Evolutionary conservation across 2,113 vertebrate species (phyloP), one percentile per base, ranked within the genome.

Genomic region (Odontesthes bonariensis): DNA sequence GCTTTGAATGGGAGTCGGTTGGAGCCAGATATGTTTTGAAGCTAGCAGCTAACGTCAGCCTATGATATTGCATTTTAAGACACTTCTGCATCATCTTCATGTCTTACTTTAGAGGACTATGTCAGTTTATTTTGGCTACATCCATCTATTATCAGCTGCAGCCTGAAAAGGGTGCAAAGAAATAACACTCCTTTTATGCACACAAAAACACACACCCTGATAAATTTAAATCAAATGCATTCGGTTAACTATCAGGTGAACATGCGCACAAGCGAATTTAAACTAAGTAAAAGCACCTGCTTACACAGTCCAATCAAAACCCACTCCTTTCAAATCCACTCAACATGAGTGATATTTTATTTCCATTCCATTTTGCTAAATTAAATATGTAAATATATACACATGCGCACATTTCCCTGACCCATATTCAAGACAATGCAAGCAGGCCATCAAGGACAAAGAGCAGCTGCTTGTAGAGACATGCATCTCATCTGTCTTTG

Each of bases 391-490:
- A 44, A 17, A 42, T 23, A 55, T 46, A 65, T 27, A 33, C 52
- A 46, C 32, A 70, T 0, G 40, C 58, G 64, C 51, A 59, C 55
- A 62, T 55, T 31, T 31, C 12, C 64, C 27, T 77, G 57, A 68
- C 70, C 62, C 49, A 76, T 40, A 69, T 63, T 27, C 1, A 55
- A 59, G 63, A 32, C 76, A 27, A 72, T 46, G 77, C 65, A 49
- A 59, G 60, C 68, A 54, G 65, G 57, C 54, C 57, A 67, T 54
- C 61, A 51, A 69, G 70, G 69, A 89, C 76, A 86, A 80, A 77
- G 82, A 70, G 38, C 1, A 6, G n/a, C 65, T 56, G 72, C 51
- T 68, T 63, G 65, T 20, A 56, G 20, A 75, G 49, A 40, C 10
- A 1, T 54, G 19, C 27, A 63, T 57, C 27, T 7, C 61, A 6